Conservation (phyloP, 2,888 invertebrate genomes). For the Sminthurides aquaticus region DNA sequence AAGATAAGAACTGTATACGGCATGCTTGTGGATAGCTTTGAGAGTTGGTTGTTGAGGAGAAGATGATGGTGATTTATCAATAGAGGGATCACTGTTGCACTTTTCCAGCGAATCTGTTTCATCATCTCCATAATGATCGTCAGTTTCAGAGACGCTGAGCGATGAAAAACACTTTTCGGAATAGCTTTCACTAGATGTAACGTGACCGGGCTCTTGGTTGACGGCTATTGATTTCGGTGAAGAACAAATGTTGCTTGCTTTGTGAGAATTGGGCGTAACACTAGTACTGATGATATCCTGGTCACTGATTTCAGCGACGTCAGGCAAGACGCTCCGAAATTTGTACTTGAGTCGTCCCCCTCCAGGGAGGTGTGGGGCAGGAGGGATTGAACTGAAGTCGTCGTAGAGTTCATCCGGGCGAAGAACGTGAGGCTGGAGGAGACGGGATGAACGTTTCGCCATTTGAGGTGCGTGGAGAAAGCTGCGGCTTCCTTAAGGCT, state of each 20-base stretch:
- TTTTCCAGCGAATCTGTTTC: background rate
- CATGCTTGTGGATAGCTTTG: too few species aligned
- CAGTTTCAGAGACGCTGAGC: background rate
- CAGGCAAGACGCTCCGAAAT: background rate
- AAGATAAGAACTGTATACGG: background rate
- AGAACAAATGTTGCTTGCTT: background rate
- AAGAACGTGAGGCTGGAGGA: background rate
- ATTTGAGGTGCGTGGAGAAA: background rate
- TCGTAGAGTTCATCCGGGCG: background rate
- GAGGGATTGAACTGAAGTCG: background rate
- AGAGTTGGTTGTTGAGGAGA: too few species aligned
- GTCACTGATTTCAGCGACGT: conserved; percentile 1
- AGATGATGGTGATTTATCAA: too few species aligned
- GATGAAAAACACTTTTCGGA: background rate
- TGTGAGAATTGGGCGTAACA: background rate
- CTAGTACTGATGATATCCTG: background rate
- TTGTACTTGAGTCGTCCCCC: background rate
- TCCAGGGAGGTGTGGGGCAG: background rate
- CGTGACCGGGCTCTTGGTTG: background rate
- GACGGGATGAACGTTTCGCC: background rate
- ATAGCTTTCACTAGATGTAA: background rate
- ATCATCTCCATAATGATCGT: background rate
- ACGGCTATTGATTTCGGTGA: background rate
- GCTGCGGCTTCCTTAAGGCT: background rate
- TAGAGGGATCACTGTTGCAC: too few species aligned